Percentiles rank a stretch among this genome's conserved stretches.
These are phyloP conservation scores for Caenorhabditis wallacei DNA, from an alignment of 2,888 invertebrate species.

Conservation along the genomic window DNA sequence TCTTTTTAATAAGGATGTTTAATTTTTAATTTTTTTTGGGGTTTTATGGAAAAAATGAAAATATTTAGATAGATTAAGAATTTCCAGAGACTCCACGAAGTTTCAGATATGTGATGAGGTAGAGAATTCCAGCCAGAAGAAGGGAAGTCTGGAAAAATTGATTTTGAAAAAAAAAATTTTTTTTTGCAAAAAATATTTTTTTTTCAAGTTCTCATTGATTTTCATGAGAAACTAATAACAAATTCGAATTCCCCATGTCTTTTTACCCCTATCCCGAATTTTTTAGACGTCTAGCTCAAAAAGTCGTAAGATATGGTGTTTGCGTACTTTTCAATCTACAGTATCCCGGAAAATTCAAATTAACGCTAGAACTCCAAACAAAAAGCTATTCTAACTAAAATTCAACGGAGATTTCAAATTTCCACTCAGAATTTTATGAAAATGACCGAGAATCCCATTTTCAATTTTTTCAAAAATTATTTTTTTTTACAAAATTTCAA, in stretches of 20 bases:
- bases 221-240: no score
- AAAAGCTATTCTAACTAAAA: background rate
- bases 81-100: slow-evolving; percentile 8
- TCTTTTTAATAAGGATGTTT: slow-evolving; percentile 44
- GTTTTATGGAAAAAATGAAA: no score
- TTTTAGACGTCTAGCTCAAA: background rate
- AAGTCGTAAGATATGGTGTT: background rate
- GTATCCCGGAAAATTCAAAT: background rate
- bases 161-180: slow-evolving; percentile 1
- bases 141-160: slow-evolving; percentile 48
- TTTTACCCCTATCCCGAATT: background rate
- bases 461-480: no score
- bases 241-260: background rate
- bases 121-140: slow-evolving; percentile 56
- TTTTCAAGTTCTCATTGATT: background rate
- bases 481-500: no score
- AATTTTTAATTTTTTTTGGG: slow-evolving; percentile 15
- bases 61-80: no score
- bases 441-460: no score
- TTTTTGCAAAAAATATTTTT: no score
- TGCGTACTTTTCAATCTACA: background rate
- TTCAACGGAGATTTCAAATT: background rate
- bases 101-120: slow-evolving; percentile 62
- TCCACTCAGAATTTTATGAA: background rate
- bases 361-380: background rate